These are phyloP conservation scores for Thalassaphorura encarpata DNA, from an alignment of 1,140 invertebrate species.

Conservation along the genomic window DNA sequence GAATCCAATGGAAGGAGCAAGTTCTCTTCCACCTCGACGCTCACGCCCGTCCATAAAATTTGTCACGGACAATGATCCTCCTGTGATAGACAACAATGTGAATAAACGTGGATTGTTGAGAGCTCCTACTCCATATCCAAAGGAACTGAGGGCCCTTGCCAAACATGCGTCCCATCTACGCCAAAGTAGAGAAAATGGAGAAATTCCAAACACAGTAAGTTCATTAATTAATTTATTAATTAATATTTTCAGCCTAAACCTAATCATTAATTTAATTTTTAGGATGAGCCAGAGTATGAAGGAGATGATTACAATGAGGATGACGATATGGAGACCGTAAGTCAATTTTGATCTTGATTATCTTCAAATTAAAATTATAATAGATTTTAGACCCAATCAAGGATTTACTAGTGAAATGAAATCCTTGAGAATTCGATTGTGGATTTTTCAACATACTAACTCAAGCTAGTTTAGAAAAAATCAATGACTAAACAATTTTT, in stretches of 20 bases:
- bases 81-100: conserved; percentile 37
- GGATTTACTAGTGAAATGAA: no score
- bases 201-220: conserved; percentile 10
- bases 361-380: no score
- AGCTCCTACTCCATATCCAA: conserved; percentile 84
- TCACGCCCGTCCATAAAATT: conserved; percentile 58
- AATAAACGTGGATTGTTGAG: conserved; percentile 54
- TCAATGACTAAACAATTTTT: no score
- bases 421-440: no score
- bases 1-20: neutral
- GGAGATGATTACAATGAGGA: conserved; percentile 17
- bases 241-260: neutral
- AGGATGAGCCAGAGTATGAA: conserved; percentile 29
- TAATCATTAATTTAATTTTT: neutral
- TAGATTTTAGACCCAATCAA: no score
- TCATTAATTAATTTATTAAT: neutral
- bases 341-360: no score
- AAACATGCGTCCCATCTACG: conserved; percentile 53
- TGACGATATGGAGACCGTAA: no score
- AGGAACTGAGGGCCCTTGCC: conserved; percentile 74
- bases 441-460: no score
- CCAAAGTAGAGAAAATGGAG: conserved; percentile 26
- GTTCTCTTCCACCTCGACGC: conserved; percentile 4
- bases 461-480: no score
- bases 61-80: conserved; percentile 49